phyloP scores from a whole-genome alignment of 2,797 vertebrate species.

The Microchirus variegatus region DNA sequence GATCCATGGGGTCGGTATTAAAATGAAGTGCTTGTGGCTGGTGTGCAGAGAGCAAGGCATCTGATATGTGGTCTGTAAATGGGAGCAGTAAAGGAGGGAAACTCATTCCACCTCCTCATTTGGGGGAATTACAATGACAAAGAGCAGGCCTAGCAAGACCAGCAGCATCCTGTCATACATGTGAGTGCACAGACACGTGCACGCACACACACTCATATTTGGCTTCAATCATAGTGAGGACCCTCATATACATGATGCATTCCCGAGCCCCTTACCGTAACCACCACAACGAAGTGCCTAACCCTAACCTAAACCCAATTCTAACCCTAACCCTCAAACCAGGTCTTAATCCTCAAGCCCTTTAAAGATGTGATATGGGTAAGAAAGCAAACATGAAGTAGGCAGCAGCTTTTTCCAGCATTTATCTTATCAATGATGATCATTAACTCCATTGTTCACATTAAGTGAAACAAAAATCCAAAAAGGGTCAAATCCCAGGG shows the following conservation, averaged over 20 bases:
- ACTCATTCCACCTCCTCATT: slow-evolving; percentile 68
- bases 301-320: too few relatives aligned
- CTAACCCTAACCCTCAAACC: too few relatives aligned
- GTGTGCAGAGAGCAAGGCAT: slow-evolving; percentile 59
- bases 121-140: slow-evolving; percentile 72
- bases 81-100: slow-evolving; percentile 56
- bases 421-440: slow-evolving; percentile 32
- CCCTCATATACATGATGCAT: too few relatives aligned
- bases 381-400: too few relatives aligned
- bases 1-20: slow-evolving; percentile 50
- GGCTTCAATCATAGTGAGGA: background rate
- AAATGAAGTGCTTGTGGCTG: slow-evolving; percentile 72
- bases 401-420: slow-evolving; percentile 25
- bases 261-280: too few relatives aligned
- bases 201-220: slow-evolving; percentile 11
- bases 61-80: slow-evolving; percentile 65
- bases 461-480: slow-evolving; percentile 5
- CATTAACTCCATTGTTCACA: slow-evolving; percentile 24
- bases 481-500: slow-evolving; percentile 10
- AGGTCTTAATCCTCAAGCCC: too few relatives aligned
- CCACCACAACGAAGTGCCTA: too few relatives aligned
- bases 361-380: too few relatives aligned
- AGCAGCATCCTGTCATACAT: slow-evolving; percentile 49
- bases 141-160: slow-evolving; percentile 59
- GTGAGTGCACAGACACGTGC: background rate